Evolutionary conservation across 2,113 vertebrate genomes (phyloP).

Genomic region (Chamaea fasciata): DNA sequence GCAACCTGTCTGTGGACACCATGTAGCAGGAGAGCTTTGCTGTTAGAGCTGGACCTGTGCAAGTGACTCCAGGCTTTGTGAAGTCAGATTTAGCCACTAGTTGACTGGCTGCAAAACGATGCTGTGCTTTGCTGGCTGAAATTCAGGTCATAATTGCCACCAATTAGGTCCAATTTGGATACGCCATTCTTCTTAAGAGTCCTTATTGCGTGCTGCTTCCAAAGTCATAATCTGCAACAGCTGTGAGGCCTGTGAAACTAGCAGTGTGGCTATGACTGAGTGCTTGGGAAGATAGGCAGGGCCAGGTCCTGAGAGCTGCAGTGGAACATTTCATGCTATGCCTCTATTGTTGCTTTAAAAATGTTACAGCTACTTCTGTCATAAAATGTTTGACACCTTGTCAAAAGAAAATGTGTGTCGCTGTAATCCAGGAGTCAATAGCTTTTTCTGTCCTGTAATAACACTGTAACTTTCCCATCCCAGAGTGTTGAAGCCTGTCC

Average conservation of each 20-base stretch:
- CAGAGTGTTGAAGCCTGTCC: neutral
- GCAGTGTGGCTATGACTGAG: neutral
- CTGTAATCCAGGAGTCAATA: neutral
- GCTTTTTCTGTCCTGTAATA: neutral
- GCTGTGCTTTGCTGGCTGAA: neutral
- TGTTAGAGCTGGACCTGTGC: neutral
- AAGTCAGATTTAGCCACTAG: neutral
- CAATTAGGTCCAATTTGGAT: neutral
- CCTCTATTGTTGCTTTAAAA: neutral
- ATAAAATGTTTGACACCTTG: neutral
- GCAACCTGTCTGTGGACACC: neutral
- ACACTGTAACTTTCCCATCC: neutral
- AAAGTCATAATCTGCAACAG: neutral
- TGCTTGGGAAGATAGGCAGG: neutral
- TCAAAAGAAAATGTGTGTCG: accelerated
- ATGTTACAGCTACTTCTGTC: neutral
- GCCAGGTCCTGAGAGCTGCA: neutral
- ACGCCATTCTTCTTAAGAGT: neutral
- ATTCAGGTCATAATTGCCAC: neutral
- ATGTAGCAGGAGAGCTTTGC: neutral
- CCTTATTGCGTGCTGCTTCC: neutral
- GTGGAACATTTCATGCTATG: neutral
- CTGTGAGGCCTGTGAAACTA: neutral
- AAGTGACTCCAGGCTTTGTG: neutral
- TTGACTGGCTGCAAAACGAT: neutral